phyloP scores from a whole-genome alignment of 2,113 vertebrate genomes.

The Brachypteracias leptosomus region DNA sequence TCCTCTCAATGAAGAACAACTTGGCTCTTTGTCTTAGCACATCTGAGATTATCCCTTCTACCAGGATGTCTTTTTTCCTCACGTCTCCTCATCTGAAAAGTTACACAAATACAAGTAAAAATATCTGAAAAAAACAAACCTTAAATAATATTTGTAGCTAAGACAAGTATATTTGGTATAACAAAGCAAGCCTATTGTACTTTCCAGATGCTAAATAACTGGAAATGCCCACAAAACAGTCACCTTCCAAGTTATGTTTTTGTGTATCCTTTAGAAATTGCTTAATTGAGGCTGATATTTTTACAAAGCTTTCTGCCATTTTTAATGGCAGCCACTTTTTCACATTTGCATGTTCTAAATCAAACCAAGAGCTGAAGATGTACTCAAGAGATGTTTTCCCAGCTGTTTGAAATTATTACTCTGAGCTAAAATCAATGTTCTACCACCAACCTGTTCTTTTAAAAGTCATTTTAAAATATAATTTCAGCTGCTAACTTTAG shows the following conservation, averaged over 20 bases:
- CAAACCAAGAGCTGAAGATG: neutral
- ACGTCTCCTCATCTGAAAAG: neutral
- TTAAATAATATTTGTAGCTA: neutral
- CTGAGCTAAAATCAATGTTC: constrained; percentile 26
- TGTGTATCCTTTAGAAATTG: neutral
- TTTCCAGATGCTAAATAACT: neutral
- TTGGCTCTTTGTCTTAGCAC: neutral
- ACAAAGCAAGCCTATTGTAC: neutral
- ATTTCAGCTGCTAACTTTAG: constrained; percentile 1
- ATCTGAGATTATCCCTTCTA: neutral
- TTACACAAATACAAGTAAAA: neutral
- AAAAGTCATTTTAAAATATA: neutral
- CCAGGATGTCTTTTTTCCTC: neutral
- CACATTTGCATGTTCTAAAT: constrained; percentile 21
- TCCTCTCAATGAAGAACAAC: neutral
- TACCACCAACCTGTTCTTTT: neutral
- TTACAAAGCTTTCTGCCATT: neutral
- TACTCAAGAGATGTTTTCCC: neutral
- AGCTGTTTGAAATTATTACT: constrained; percentile 24
- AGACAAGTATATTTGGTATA: neutral
- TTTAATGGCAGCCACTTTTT: neutral
- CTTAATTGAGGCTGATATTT: neutral
- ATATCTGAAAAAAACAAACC: neutral
- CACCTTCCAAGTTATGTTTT: neutral
- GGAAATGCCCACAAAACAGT: neutral